These are phyloP conservation scores for Crotalus adamanteus DNA, from an alignment of 2,797 vertebrate species.

Conservation along the genomic window DNA sequence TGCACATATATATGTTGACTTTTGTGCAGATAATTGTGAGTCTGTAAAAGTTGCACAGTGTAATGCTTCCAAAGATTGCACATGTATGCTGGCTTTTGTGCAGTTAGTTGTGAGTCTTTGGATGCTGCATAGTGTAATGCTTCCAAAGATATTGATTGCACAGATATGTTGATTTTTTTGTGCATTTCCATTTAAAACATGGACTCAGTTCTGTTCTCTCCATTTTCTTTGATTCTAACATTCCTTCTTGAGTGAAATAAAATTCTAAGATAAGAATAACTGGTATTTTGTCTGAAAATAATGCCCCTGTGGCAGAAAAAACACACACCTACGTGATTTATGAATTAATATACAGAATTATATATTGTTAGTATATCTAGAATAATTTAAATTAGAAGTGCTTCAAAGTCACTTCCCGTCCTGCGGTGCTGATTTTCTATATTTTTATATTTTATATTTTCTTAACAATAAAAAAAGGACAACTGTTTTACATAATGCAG, in stretches of 20 bases:
- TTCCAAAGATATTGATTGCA: background rate
- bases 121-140: background rate
- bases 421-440: background rate
- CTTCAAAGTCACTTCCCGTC: background rate
- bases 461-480: background rate
- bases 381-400: background rate
- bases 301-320: conserved; percentile 57
- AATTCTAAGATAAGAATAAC: background rate
- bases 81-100: too few relatives aligned
- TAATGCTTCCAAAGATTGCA: too few relatives aligned
- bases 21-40: background rate
- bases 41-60: too few relatives aligned
- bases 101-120: too few relatives aligned
- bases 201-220: background rate
- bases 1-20: background rate
- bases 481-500: background rate
- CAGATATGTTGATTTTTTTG: background rate
- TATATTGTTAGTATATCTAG: background rate
- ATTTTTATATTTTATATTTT: background rate
- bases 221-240: background rate
- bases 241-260: background rate
- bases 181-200: background rate
- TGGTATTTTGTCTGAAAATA: conserved; percentile 61
- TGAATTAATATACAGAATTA: conserved; percentile 29
- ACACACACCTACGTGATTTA: conserved; percentile 41